Percentiles rank a stretch among this genome's conserved stretches.
phyloP scores from a whole-genome alignment of 1,140 invertebrate genomes.

The Caenorhabditis inopinata region DNA sequence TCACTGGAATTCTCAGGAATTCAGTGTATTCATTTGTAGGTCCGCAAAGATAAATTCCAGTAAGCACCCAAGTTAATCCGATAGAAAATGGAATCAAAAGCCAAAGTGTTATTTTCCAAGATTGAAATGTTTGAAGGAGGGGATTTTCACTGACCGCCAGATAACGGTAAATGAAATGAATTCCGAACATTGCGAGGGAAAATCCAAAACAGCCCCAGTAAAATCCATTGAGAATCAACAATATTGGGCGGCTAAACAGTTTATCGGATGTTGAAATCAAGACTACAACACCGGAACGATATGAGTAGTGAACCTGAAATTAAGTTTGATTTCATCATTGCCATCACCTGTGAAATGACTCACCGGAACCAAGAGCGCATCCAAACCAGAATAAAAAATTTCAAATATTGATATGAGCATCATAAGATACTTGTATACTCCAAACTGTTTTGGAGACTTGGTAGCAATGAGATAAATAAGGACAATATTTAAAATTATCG shows the following conservation, averaged over 20 bases:
- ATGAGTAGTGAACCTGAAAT: neutral
- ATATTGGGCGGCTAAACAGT: neutral
- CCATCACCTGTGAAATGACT: too few species aligned
- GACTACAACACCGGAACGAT: neutral
- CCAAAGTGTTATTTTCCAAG: neutral
- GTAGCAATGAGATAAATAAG: neutral
- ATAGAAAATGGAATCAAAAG: neutral
- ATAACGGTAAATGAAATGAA: neutral
- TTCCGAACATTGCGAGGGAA: neutral
- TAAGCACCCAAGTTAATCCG: neutral
- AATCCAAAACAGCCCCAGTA: slow-evolving; percentile 4
- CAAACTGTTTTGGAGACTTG: neutral
- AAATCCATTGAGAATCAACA: neutral
- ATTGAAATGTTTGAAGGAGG: neutral
- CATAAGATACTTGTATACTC: neutral
- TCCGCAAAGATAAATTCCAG: neutral
- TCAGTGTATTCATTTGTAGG: neutral
- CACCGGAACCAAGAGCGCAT: neutral
- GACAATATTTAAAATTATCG: neutral
- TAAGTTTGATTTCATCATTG: too few species aligned
- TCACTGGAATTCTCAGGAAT: neutral
- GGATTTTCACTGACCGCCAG: neutral
- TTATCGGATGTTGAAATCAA: neutral
- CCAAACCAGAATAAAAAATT: neutral
- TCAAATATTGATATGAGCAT: neutral